Evolutionary conservation across 1,140 invertebrate genomes (phyloP).

Genomic region (Lepidurus arcticus): DNA sequence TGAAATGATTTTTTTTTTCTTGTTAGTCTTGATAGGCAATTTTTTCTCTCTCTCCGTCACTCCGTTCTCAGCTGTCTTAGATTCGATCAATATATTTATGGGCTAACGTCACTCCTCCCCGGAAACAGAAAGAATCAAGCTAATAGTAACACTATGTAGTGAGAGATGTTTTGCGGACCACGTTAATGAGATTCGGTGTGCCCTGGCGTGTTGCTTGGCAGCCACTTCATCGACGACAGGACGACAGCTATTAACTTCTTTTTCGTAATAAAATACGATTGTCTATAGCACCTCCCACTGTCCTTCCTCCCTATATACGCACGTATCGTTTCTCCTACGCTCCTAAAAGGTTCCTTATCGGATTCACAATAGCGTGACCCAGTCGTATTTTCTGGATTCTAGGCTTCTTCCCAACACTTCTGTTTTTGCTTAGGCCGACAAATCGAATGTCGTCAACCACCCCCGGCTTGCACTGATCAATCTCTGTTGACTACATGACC

Average conservation of each 20-base stretch:
- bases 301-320: background rate
- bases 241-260: background rate
- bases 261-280: background rate
- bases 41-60: background rate
- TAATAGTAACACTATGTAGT: conserved; percentile 10
- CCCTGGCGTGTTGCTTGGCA: background rate
- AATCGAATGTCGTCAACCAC: too few relatives aligned
- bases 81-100: conserved; percentile 22
- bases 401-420: background rate
- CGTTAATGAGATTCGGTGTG: conserved; percentile 6
- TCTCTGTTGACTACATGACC: too few relatives aligned
- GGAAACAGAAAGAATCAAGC: background rate
- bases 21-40: background rate
- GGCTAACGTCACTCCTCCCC: background rate
- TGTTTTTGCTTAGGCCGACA: background rate
- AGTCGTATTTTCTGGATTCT: background rate
- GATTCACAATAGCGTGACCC: background rate
- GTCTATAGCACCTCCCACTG: background rate
- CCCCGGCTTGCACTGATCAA: too few relatives aligned
- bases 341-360: background rate
- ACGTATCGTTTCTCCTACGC: background rate
- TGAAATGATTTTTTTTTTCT: background rate
- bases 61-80: background rate
- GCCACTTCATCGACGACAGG: background rate
- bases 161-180: background rate